Percentiles rank a stretch among this genome's conserved stretches.
Conservation (phyloP, 2,888 invertebrate genomes). For the Andrena minutula region DNA sequence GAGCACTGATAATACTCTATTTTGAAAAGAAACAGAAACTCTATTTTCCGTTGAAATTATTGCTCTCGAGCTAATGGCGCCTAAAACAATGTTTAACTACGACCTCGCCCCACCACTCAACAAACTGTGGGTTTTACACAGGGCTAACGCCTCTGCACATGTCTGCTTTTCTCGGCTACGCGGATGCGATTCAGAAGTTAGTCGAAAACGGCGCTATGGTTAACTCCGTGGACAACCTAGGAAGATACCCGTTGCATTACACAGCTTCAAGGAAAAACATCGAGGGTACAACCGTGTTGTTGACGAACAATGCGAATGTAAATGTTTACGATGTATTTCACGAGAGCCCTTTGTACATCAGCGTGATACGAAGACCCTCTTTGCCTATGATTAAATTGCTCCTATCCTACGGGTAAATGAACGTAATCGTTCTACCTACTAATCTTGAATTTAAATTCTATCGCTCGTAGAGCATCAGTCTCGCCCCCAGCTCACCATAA, state of each 20-base stretch:
- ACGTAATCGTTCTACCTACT: background rate
- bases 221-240: conserved; percentile 22
- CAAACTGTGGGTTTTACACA: background rate
- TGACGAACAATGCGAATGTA: conserved; percentile 19
- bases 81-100: too few species aligned
- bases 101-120: too few species aligned
- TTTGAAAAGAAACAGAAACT: too few species aligned
- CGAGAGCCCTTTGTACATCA: conserved; percentile 30
- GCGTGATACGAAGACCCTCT: conserved; percentile 24
- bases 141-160: conserved; percentile 30
- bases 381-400: conserved; percentile 36
- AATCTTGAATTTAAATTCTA: background rate
- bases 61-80: too few species aligned
- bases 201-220: background rate
- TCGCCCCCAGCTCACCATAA: background rate
- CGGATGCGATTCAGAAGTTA: background rate
- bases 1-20: too few species aligned
- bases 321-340: conserved; percentile 40
- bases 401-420: conserved; percentile 17
- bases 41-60: too few species aligned
- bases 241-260: conserved; percentile 36
- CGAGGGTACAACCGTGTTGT: background rate
- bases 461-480: conserved; percentile 7
- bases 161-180: background rate
- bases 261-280: conserved; percentile 6